These are phyloP conservation scores for Lasaia peninsularis DNA, from an alignment of 1,140 invertebrate genomes.

Conservation along the genomic window DNA sequence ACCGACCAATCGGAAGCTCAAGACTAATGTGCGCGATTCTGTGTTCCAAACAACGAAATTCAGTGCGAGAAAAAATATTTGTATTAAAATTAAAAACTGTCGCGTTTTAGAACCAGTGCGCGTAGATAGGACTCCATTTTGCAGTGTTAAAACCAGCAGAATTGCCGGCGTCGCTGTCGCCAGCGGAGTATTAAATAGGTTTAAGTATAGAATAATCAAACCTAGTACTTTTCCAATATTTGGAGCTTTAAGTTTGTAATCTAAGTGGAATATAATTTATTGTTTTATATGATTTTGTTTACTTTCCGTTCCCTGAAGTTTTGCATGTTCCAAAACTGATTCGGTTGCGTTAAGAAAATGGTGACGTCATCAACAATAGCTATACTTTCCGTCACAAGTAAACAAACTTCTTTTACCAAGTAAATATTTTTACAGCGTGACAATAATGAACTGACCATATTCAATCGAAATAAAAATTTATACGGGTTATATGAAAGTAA, in stretches of 20 bases:
- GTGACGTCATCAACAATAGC: too few species aligned
- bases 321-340: too few species aligned
- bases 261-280: constrained; percentile 45
- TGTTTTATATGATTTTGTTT: constrained; percentile 22
- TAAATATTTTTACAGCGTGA: too few species aligned
- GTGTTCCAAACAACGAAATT: constrained; percentile 49
- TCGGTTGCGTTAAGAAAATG: too few species aligned
- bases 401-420: too few species aligned
- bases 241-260: constrained; percentile 56
- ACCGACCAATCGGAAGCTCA: constrained; percentile 18
- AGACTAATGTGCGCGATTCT: constrained; percentile 31
- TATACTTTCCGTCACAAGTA: too few species aligned
- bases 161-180: constrained; percentile 34
- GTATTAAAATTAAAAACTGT: constrained; percentile 54
- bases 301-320: too few species aligned
- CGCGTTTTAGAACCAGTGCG: constrained; percentile 33
- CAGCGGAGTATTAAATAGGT: constrained; percentile 52
- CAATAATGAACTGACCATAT: too few species aligned
- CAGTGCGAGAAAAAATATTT: constrained; percentile 33
- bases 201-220: constrained; percentile 56
- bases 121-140: constrained; percentile 18
- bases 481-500: too few species aligned
- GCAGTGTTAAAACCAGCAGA: constrained; percentile 18
- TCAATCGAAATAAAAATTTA: too few species aligned
- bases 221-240: constrained; percentile 51